A percentile compares a stretch with the other conserved stretches of the same genome.
Conservation (phyloP, 1,140 invertebrate genomes). For the Diachasmimorpha longicaudata region DNA sequence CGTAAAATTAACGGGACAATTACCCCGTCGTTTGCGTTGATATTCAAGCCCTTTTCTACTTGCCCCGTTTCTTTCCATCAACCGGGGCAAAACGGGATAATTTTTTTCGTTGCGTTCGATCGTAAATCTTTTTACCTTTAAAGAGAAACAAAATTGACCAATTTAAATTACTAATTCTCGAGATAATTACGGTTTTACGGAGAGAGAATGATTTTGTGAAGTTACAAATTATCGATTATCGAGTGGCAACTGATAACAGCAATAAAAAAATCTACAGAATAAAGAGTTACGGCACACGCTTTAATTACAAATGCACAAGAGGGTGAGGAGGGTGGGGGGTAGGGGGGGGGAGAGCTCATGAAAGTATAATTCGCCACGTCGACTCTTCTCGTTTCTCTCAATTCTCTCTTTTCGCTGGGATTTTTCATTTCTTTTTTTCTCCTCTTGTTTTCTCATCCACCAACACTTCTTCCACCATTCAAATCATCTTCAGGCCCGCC, state of each 20-base stretch:
- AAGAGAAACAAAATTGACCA: no score
- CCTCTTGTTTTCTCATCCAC: conserved; percentile 18
- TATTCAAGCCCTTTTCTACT: no score
- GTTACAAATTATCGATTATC: background rate
- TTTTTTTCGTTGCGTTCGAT: no score
- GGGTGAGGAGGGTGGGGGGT: conserved; percentile 37
- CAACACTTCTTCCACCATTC: conserved; percentile 27
- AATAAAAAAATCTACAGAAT: background rate
- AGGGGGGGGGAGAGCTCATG: conserved; percentile 43
- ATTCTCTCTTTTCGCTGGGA: conserved; percentile 20
- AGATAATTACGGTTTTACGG: background rate
- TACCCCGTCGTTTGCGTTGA: no score
- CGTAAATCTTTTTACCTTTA: no score
- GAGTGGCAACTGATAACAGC: background rate
- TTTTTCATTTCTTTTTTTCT: conserved; percentile 1
- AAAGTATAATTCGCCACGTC: conserved; percentile 49
- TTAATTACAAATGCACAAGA: conserved; percentile 48
- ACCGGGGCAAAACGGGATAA: no score
- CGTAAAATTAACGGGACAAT: no score
- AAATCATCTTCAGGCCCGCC: conserved; percentile 24
- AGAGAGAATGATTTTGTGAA: background rate
- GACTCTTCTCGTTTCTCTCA: conserved; percentile 20
- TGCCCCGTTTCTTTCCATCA: no score
- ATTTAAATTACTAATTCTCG: background rate
- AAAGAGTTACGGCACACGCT: conserved; percentile 33